A percentile compares a stretch with the other conserved stretches of the same genome.
Evolutionary conservation across 2,888 invertebrate genomes (phyloP).

Genomic region (Pardosa pseudoannulata): DNA sequence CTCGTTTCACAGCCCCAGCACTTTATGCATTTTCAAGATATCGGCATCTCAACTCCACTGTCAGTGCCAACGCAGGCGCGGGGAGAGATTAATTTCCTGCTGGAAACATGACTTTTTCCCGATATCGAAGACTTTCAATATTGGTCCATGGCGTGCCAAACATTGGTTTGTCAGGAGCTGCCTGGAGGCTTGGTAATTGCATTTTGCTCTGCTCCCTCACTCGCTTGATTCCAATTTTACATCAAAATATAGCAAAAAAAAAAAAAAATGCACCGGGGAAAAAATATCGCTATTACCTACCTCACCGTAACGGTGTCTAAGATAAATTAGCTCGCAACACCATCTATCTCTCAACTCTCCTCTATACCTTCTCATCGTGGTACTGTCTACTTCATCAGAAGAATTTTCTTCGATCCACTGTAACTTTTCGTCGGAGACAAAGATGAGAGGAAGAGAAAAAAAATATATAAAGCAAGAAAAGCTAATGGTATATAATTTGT

Average conservation of each 20-base stretch:
- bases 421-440: conserved; percentile 38
- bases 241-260: conserved; percentile 26
- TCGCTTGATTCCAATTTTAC: conserved; percentile 65
- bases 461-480: conserved; percentile 11
- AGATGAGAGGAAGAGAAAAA: conserved; percentile 21
- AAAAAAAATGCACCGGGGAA: neutral
- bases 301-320: conserved; percentile 66
- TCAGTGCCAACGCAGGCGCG: conserved; percentile 3
- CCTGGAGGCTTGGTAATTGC: conserved; percentile 47
- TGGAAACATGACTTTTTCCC: conserved; percentile 68
- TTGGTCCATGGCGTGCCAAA: conserved; percentile 70
- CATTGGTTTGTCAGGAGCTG: conserved; percentile 60
- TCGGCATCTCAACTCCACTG: conserved; percentile 27
- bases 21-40: neutral
- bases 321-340: conserved; percentile 60
- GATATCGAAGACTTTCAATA: conserved; percentile 71
- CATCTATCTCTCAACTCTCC: conserved; percentile 57
- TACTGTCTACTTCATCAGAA: conserved; percentile 59
- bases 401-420: conserved; percentile 65
- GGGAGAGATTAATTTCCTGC: conserved; percentile 64
- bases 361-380: neutral
- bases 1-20: neutral
- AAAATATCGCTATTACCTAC: conserved; percentile 60
- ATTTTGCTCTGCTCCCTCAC: conserved; percentile 37
- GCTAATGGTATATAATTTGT: conserved; percentile 66